These are phyloP conservation scores for Dinocampus coccinellae DNA, from an alignment of 2,888 invertebrate species.

Conservation along the genomic window DNA sequence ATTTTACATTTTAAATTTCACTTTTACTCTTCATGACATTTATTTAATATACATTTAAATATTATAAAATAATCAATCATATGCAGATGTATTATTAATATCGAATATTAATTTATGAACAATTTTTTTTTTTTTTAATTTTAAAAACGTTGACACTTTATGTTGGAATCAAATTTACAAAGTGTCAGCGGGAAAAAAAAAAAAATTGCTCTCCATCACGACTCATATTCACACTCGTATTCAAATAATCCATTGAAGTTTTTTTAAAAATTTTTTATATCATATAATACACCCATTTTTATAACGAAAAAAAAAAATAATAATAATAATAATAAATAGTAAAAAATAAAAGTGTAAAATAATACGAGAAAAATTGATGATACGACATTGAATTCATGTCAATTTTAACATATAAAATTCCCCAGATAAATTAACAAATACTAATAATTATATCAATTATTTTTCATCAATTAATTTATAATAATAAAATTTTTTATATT, in stretches of 20 bases:
- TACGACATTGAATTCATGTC: background rate
- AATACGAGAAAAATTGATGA: background rate
- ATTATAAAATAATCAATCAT: background rate
- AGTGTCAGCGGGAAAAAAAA: constrained; percentile 44
- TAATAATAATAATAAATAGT: no score
- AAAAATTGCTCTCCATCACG: background rate
- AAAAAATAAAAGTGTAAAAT: background rate
- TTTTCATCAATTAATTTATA: background rate
- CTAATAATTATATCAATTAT: no score
- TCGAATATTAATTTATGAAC: background rate
- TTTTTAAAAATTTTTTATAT: background rate
- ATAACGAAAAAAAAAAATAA: no score
- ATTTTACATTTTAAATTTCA: constrained; percentile 64
- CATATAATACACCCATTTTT: no score
- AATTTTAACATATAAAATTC: background rate
- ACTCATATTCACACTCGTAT: background rate
- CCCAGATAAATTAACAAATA: no score
- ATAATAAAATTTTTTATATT: background rate
- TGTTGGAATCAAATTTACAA: constrained; percentile 39
- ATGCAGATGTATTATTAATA: background rate
- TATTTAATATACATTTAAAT: background rate
- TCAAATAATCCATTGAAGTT: background rate
- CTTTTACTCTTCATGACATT: constrained; percentile 11
- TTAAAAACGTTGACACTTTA: background rate
- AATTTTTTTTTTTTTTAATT: constrained; percentile 1